Percentiles rank a stretch among this genome's conserved stretches.
These are phyloP conservation scores for Megaceryle torquata DNA, from an alignment of 2,113 vertebrate genomes.

Conservation along the genomic window DNA sequence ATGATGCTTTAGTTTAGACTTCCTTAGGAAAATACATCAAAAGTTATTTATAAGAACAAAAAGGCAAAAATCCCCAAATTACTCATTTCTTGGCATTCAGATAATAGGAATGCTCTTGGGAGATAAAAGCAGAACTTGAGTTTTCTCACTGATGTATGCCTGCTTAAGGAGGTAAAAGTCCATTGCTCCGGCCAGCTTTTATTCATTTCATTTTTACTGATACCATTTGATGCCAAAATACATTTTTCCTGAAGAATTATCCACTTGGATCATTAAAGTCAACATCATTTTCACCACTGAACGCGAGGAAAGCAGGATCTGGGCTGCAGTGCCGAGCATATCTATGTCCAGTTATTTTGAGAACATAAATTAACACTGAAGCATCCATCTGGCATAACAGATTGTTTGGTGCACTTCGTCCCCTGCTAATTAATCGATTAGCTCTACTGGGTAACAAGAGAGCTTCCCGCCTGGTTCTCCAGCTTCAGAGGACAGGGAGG, in stretches of 20 bases:
- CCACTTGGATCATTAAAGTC: background rate
- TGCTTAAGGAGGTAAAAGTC: background rate
- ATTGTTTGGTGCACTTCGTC: slow-evolving; percentile 27
- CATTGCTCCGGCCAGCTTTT: background rate
- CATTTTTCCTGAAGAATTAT: slow-evolving; percentile 5
- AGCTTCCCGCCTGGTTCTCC: background rate
- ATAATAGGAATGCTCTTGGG: background rate
- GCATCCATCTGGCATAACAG: slow-evolving; percentile 52
- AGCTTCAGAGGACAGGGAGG: background rate
- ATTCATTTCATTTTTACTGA: background rate
- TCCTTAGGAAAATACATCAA: background rate
- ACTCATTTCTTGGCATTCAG: slow-evolving; percentile 28
- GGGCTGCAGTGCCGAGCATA: background rate
- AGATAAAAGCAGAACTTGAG: background rate
- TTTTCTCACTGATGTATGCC: background rate
- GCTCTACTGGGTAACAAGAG: background rate
- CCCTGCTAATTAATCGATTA: slow-evolving; percentile 54
- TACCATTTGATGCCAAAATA: background rate
- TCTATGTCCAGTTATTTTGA: slow-evolving; percentile 38
- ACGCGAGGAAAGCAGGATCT: background rate
- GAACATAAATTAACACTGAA: slow-evolving; percentile 30
- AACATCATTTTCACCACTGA: background rate
- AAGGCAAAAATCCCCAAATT: background rate
- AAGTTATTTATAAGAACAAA: background rate
- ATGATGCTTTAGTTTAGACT: background rate